Conservation (phyloP, 2,888 invertebrate species). For the Phlogophora meticulosa region DNA sequence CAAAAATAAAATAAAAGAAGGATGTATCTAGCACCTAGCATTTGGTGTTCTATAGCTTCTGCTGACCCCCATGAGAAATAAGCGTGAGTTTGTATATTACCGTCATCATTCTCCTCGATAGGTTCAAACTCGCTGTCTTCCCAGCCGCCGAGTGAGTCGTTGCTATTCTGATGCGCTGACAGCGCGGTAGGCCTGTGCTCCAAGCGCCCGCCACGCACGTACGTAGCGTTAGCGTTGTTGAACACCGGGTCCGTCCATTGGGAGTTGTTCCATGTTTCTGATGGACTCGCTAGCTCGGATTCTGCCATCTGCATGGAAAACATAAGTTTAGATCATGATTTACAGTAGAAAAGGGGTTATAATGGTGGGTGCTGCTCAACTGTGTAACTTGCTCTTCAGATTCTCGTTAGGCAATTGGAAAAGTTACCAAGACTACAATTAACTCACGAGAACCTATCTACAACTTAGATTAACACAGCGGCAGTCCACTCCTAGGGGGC, state of each 20-base stretch:
- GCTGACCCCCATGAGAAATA: too few species aligned
- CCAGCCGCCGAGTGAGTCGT: slow-evolving; percentile 92
- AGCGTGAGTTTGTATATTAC: slow-evolving; percentile 71
- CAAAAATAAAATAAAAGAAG: too few species aligned
- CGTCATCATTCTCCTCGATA: slow-evolving; percentile 92
- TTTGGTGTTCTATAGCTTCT: too few species aligned
- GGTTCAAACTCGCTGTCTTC: slow-evolving; percentile 96
- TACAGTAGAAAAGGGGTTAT: slow-evolving; percentile 5
- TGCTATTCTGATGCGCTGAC: slow-evolving; percentile 87
- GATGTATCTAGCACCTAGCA: not conserved
- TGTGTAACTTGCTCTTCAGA: too few species aligned
- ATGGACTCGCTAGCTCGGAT: slow-evolving; percentile 91
- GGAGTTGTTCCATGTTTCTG: slow-evolving; percentile 92
- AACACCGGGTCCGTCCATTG: slow-evolving; percentile 80
- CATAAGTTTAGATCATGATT: slow-evolving; percentile 38
- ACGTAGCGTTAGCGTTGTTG: slow-evolving; percentile 80
- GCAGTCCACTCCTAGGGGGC: too few species aligned
- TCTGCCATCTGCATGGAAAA: slow-evolving; percentile 80
- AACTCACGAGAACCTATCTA: too few species aligned
- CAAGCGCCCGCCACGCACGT: slow-evolving; percentile 73
- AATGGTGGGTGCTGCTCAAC: too few species aligned
- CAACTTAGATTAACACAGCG: too few species aligned
- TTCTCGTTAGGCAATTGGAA: too few species aligned
- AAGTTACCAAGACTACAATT: too few species aligned
- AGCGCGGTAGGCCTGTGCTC: slow-evolving; percentile 76